Evolutionary conservation across 2,888 invertebrate species (phyloP).

Genomic region (Oxytorus armatus): DNA sequence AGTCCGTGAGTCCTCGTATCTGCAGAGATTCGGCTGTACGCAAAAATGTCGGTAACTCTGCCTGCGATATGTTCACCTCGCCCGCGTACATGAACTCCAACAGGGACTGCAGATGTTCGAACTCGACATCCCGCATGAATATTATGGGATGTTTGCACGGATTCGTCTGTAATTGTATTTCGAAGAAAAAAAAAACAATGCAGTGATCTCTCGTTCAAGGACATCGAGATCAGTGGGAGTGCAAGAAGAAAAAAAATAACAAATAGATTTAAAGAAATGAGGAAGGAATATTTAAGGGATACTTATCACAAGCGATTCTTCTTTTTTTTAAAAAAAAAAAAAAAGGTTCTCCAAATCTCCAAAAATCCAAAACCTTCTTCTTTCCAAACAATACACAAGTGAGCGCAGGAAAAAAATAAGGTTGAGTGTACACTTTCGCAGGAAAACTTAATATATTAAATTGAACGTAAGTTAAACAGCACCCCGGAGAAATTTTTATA

Average conservation of each 20-base stretch:
- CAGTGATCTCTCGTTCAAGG: not conserved
- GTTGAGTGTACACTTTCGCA: not conserved
- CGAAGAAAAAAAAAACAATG: not conserved
- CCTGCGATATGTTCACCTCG: conserved; percentile 93
- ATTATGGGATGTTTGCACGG: conserved; percentile 94
- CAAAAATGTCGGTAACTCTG: conserved; percentile 90
- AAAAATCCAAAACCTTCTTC: not conserved
- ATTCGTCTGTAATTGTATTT: conserved; percentile 89
- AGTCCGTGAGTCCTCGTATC: conserved; percentile 91
- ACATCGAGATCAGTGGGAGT: not conserved
- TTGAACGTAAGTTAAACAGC: not conserved
- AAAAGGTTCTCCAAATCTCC: not conserved
- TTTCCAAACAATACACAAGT: not conserved
- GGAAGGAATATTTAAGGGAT: conserved; percentile 11
- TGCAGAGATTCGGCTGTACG: conserved; percentile 92
- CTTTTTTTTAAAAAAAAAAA: not conserved
- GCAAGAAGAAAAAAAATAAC: not conserved
- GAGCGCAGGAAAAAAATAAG: not conserved
- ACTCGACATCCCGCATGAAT: conserved; percentile 93
- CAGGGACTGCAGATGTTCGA: conserved; percentile 90
- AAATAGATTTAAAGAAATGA: conserved; percentile 1
- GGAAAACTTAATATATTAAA: not conserved
- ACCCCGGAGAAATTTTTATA: not conserved
- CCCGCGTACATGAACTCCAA: conserved; percentile 95
- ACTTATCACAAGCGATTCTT: conserved; percentile 7